A percentile compares a stretch with the other conserved stretches of the same genome.
phyloP scores from a whole-genome alignment of 2,797 vertebrate species.

The Mycteria americana region DNA sequence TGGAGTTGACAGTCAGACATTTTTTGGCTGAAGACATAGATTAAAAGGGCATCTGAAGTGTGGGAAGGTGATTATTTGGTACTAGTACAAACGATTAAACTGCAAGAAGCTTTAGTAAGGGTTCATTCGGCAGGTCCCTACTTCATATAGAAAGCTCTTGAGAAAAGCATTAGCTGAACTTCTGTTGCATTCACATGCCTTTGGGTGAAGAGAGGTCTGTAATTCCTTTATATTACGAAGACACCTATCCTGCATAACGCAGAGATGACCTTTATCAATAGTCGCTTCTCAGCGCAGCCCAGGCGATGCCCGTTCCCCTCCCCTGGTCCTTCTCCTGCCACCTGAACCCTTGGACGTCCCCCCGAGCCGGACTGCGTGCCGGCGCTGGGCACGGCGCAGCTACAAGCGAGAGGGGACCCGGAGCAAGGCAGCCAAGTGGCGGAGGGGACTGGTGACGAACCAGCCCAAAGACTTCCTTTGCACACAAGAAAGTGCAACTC shows the following conservation, averaged over 20 bases:
- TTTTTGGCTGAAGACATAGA: not conserved
- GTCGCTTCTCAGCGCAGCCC: not conserved
- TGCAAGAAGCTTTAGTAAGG: not conserved
- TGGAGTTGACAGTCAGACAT: not conserved
- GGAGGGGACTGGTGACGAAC: not conserved
- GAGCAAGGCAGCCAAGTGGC: not conserved
- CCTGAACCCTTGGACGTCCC: not conserved
- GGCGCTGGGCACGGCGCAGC: not conserved
- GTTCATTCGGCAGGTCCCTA: not conserved
- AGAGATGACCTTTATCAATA: not conserved
- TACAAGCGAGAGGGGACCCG: not conserved
- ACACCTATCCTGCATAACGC: not conserved
- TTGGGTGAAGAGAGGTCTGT: not conserved
- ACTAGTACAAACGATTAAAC: not conserved
- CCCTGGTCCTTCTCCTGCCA: not conserved
- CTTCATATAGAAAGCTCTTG: not conserved
- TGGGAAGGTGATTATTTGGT: not conserved
- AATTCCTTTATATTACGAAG: not conserved
- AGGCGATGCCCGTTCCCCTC: accelerated
- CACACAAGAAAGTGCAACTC: not conserved
- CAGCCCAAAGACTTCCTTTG: not conserved
- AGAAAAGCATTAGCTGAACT: not conserved
- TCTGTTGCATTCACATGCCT: not conserved
- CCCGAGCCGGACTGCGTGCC: accelerated
- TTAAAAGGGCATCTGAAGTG: not conserved